These are phyloP conservation scores for Herminia tarsipennalis DNA, from an alignment of 2,888 invertebrate species.

Conservation along the genomic window DNA sequence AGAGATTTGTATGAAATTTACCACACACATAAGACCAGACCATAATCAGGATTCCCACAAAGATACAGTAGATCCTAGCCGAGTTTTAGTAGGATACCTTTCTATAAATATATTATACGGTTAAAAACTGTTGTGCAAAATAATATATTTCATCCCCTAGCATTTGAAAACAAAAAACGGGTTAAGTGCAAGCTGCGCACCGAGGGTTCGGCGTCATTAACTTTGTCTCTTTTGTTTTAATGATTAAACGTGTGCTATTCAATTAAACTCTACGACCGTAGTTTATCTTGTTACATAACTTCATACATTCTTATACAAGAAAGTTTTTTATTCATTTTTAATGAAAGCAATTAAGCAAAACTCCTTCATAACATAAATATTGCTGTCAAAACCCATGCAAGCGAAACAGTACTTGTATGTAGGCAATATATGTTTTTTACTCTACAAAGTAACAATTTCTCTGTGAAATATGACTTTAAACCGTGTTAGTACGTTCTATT, in stretches of 20 bases:
- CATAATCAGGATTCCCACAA: too few species aligned
- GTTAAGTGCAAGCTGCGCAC: slow-evolving; percentile 1
- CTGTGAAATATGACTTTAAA: slow-evolving; percentile 4
- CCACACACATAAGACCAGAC: too few species aligned
- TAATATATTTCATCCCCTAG: neutral
- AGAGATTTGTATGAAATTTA: too few species aligned
- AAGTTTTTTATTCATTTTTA: neutral
- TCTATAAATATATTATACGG: too few species aligned
- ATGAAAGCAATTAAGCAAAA: slow-evolving; percentile 1
- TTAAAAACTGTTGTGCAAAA: too few species aligned
- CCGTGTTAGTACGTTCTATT: slow-evolving; percentile 11
- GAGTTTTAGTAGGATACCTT: too few species aligned
- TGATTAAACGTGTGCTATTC: slow-evolving; percentile 7
- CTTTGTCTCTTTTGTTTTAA: slow-evolving; percentile 4
- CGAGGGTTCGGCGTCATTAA: slow-evolving; percentile 2
- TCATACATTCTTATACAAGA: neutral
- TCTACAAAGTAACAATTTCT: slow-evolving; percentile 1
- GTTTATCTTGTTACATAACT: neutral
- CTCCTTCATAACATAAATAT: too few species aligned
- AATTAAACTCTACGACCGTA: slow-evolving; percentile 1
- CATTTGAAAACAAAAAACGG: slow-evolving; percentile 3
- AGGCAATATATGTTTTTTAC: neutral
- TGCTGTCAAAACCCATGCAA: too few species aligned
- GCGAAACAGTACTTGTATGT: too few species aligned
- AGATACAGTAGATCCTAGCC: too few species aligned